These are phyloP conservation scores for Acrobasis repandana DNA, from an alignment of 2,888 invertebrate genomes.

Conservation along the genomic window DNA sequence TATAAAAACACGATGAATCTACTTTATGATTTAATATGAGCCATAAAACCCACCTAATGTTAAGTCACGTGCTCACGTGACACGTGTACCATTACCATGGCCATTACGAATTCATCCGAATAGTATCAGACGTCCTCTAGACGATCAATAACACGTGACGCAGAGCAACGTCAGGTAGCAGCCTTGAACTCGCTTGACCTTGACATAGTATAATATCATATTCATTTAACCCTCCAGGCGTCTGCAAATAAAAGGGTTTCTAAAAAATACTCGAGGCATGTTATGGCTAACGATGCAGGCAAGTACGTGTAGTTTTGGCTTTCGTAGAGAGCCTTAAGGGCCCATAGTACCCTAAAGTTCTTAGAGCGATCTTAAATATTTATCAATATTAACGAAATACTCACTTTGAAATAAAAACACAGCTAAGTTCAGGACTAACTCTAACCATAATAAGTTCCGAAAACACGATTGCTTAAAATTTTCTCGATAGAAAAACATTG, in stretches of 20 bases:
- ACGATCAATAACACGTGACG: conserved; percentile 46
- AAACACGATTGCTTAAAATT: too few relatives aligned
- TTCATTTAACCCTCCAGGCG: background rate
- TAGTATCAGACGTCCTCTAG: conserved; percentile 43
- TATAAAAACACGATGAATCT: background rate
- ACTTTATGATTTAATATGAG: background rate
- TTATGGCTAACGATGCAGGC: too few relatives aligned
- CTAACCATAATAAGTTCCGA: too few relatives aligned
- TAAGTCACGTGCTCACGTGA: conserved; percentile 30
- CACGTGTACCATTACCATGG: background rate
- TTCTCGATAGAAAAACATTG: too few relatives aligned
- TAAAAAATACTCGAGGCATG: background rate
- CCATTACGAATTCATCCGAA: conserved; percentile 36
- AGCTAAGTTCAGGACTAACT: too few relatives aligned
- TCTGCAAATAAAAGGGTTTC: background rate
- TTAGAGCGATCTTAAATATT: too few relatives aligned
- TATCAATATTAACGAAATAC: too few relatives aligned
- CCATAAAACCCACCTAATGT: conserved; percentile 16
- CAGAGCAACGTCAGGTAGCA: conserved; percentile 31
- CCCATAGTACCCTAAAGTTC: too few relatives aligned
- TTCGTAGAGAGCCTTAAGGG: too few relatives aligned
- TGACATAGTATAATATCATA: conserved; percentile 21
- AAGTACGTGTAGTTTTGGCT: too few relatives aligned
- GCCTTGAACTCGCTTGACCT: conserved; percentile 33
- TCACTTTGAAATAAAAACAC: too few relatives aligned